These are phyloP conservation scores for Nebria brevicollis DNA, from an alignment of 2,888 invertebrate species.

Conservation along the genomic window DNA sequence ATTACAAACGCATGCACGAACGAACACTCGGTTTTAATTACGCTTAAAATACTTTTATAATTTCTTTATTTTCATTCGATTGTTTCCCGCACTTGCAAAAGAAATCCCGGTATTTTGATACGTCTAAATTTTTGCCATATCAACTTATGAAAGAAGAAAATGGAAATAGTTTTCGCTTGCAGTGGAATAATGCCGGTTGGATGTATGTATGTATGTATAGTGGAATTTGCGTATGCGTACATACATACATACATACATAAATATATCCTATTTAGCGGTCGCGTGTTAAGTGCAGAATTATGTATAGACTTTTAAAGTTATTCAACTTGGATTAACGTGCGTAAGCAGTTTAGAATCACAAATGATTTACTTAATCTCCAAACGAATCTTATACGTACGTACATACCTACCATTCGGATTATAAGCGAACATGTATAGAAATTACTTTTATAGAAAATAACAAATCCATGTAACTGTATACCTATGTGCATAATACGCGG, in stretches of 20 bases:
- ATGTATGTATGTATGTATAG: too few species aligned
- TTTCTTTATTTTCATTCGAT: not conserved
- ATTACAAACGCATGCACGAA: not conserved
- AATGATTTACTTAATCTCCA: not conserved
- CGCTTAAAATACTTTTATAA: not conserved
- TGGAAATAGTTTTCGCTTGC: too few species aligned
- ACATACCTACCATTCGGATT: too few species aligned
- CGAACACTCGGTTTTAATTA: not conserved
- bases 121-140: too few species aligned
- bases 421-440: too few species aligned
- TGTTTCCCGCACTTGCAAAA: not conserved
- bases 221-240: too few species aligned
- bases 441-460: too few species aligned
- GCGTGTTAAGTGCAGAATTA: not conserved
- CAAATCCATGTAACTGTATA: too few species aligned
- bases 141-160: too few species aligned
- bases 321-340: not conserved
- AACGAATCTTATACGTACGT: not conserved
- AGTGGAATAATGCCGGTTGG: too few species aligned
- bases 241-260: not conserved
- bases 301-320: not conserved
- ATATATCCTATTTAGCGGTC: not conserved
- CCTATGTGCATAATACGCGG: too few species aligned
- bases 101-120: too few species aligned
- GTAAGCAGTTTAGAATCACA: not conserved